Evolutionary conservation across 35 echinoderm and acorn worm genomes (phyloP), one percentile per base, ranked within the genome.

Genomic region (Chiridota heheva): DNA sequence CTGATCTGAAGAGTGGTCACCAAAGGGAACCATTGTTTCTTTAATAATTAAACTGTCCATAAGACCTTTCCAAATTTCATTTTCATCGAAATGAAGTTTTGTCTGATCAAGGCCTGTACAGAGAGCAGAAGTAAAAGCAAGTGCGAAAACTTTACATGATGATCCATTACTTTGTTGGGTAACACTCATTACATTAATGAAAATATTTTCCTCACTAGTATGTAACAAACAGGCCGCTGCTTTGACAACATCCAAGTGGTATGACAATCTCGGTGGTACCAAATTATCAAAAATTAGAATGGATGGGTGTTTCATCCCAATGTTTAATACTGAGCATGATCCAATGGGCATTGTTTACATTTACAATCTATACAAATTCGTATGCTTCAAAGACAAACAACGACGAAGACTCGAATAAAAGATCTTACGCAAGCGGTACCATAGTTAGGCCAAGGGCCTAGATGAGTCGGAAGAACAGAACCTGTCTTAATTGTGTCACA

Each of bases 321-420:
- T 56, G 22, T 59, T 77, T n/a, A n/a, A n/a, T n/a, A 40, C 73
- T 77, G 2, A 77, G 36, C 1, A 60, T 25, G 3, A 77, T 55
- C 73, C 73, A 76, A 36, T 76, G 10, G 10, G 46, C 28, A 32
- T 58, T 76, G 40, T 25, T 58, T 16, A 76, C 24, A 32, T 76
- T 76, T 18, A 76, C 72, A 7, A 76, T 32, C 36, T 76, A 49
- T 0, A 76, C 72, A 56, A 76, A 76, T 31, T 76, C 72, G 13
- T 8, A 16, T 5, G 72, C 1, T 56, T 76, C 72, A 12, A 49
- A 49, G 10, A 17, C 31, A 24, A 76, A 76, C 33, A 28, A 44
- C 32, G 72, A 27, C 7, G 47, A 76, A 7, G 28, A 15, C 0
- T 34, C 35, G 13, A 76, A n/a, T 12, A 76, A 13, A 5, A 34